These are phyloP conservation scores for Leptarthrus brevirostris DNA, from an alignment of 2,888 invertebrate species.

Conservation along the genomic window DNA sequence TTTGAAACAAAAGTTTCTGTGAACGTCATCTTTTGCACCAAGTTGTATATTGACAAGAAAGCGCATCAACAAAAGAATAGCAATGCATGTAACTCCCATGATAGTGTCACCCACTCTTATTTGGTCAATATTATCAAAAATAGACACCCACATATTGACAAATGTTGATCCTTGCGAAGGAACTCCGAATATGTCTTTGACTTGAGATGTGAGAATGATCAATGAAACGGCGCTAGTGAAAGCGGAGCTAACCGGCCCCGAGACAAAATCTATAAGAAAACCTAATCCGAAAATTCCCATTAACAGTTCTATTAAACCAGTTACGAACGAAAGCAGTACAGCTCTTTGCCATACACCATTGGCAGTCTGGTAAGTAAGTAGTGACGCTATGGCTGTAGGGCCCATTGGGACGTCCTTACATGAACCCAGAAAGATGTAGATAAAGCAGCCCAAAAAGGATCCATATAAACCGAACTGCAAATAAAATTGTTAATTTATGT, in stretches of 20 bases:
- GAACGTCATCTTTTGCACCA: conserved; percentile 70
- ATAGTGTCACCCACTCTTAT: conserved; percentile 80
- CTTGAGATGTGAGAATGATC: conserved; percentile 88
- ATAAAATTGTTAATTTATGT: conserved; percentile 28
- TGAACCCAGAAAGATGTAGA: conserved; percentile 89
- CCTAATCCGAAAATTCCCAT: conserved; percentile 88
- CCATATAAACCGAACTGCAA: conserved; percentile 90
- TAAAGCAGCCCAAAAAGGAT: conserved; percentile 89
- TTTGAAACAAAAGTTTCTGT: conserved; percentile 71
- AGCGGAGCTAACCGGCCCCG: conserved; percentile 88
- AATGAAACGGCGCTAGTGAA: conserved; percentile 92
- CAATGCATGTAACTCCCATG: conserved; percentile 80
- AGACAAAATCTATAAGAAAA: conserved; percentile 90
- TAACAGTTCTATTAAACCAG: conserved; percentile 79
- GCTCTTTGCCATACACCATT: conserved; percentile 75
- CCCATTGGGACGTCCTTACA: conserved; percentile 94
- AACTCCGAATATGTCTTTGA: conserved; percentile 85
- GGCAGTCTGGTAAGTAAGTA: conserved; percentile 85
- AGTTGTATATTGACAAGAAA: conserved; percentile 77
- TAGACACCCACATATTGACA: conserved; percentile 81
- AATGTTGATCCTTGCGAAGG: conserved; percentile 80
- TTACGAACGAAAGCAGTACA: conserved; percentile 79
- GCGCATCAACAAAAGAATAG: conserved; percentile 78
- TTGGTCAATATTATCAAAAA: conserved; percentile 75
- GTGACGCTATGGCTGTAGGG: conserved; percentile 91